A percentile compares a stretch with the other conserved stretches of the same genome.
phyloP scores from a whole-genome alignment of 2,113 vertebrate species.

The Pavo muticus region DNA sequence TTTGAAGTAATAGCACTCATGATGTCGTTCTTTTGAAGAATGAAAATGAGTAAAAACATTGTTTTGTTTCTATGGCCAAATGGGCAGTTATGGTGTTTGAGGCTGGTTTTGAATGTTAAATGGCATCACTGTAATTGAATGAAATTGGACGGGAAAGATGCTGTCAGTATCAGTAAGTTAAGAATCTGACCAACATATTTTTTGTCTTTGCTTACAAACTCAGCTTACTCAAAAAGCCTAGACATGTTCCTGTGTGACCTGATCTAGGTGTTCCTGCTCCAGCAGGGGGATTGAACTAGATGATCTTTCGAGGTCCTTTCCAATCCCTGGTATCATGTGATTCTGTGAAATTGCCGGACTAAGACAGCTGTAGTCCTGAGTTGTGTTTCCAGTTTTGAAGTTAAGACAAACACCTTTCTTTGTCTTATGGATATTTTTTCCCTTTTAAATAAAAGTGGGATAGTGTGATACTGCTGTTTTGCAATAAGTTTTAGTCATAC shows the following conservation, averaged over 20 bases:
- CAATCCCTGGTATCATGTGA: too few species aligned
- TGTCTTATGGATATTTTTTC: background rate
- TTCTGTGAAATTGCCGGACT: background rate
- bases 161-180: background rate
- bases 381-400: background rate
- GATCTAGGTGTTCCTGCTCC: too few species aligned
- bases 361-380: background rate
- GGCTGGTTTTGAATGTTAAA: background rate
- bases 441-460: background rate
- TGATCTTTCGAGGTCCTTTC: too few species aligned
- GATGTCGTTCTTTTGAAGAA: background rate
- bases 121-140: background rate
- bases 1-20: background rate
- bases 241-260: too few species aligned
- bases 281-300: too few species aligned
- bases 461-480: background rate
- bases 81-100: background rate
- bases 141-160: background rate
- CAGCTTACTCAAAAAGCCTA: background rate
- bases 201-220: background rate
- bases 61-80: background rate
- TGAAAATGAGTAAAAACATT: background rate
- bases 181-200: background rate
- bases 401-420: background rate
- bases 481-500: background rate